These are phyloP conservation scores for Orussus abietinus DNA, from an alignment of 1,140 invertebrate species.

Conservation along the genomic window DNA sequence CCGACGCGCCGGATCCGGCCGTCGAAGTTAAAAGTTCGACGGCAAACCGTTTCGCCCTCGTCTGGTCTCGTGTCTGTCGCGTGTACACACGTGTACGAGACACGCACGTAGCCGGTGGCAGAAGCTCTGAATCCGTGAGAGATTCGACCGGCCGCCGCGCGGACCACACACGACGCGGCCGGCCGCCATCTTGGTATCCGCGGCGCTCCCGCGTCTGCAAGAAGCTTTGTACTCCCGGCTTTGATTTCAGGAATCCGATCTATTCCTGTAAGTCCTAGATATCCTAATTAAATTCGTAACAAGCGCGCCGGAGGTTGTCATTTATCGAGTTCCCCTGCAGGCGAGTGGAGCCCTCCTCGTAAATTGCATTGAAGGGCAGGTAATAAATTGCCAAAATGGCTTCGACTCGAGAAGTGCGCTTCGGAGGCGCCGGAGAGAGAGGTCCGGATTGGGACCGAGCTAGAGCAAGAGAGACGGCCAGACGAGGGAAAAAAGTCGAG, in stretches of 20 bases:
- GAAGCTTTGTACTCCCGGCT: not conserved
- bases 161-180: constrained; percentile 32
- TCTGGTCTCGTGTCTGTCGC: constrained; percentile 6
- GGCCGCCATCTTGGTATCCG: constrained; percentile 9
- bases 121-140: constrained; percentile 19
- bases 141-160: constrained; percentile 31
- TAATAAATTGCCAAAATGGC: constrained; percentile 7
- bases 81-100: constrained; percentile 17
- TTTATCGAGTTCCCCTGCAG: constrained; percentile 4
- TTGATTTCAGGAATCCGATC: not conserved
- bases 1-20: not conserved
- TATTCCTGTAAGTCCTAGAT: not conserved
- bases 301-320: no score
- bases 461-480: constrained; percentile 14
- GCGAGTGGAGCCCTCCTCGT: not conserved
- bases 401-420: not conserved
- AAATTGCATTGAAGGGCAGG: constrained; percentile 2
- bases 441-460: constrained; percentile 7
- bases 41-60: not conserved
- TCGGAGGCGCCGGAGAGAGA: not conserved
- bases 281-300: not conserved
- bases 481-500: constrained; percentile 20
- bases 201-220: not conserved
- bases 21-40: constrained; percentile 3
- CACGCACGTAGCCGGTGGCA: constrained; percentile 8